Conservation (phyloP, 2,113 vertebrate species). For the Melozone crissalis region DNA sequence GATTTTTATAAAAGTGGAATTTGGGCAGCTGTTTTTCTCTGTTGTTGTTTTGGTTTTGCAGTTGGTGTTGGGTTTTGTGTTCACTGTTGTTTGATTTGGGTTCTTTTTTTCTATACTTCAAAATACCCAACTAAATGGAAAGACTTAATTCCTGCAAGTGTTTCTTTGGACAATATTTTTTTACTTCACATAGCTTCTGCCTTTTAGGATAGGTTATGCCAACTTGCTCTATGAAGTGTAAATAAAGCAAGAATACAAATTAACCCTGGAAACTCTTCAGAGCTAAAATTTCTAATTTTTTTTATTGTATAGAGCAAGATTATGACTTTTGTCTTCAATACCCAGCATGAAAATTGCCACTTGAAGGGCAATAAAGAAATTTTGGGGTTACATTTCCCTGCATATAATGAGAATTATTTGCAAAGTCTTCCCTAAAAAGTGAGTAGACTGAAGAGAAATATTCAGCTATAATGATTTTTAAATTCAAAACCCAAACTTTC, state of each 20-base stretch:
- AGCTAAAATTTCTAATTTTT: background rate
- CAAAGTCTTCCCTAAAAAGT: background rate
- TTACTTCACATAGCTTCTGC: background rate
- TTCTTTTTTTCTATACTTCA: background rate
- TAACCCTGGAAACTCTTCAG: background rate
- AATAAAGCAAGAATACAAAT: background rate
- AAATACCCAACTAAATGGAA: background rate
- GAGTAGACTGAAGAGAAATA: background rate
- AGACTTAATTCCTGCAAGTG: background rate
- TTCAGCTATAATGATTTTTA: background rate
- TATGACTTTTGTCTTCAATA: background rate
- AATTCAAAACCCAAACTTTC: background rate
- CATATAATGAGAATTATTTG: background rate
- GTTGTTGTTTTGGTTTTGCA: background rate
- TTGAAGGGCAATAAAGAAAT: background rate
- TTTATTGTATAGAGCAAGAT: background rate
- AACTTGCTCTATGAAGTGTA: background rate
- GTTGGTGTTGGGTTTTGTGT: background rate
- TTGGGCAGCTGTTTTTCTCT: background rate
- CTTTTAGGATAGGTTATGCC: background rate
- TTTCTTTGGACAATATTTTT: background rate
- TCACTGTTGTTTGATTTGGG: background rate
- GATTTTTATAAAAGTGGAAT: background rate
- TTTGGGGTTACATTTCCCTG: background rate
- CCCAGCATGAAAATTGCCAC: background rate